Conservation (phyloP, 1,140 invertebrate species). For the Colletes latitarsis region DNA sequence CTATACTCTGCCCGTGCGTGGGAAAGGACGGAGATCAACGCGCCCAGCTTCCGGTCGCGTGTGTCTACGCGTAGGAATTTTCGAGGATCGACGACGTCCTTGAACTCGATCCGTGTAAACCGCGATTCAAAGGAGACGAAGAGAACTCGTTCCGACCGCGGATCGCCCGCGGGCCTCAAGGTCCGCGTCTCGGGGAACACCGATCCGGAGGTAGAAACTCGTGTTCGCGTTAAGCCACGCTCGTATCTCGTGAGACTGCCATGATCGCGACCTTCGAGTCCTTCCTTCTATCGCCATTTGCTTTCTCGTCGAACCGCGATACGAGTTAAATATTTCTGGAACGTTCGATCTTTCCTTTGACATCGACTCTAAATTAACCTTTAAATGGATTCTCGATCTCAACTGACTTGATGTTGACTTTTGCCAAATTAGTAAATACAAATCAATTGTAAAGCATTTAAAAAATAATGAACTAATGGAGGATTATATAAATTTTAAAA, state of each 20-base stretch:
- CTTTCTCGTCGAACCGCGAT: constrained; percentile 21
- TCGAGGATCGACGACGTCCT: neutral
- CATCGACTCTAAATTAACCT: too few relatives aligned
- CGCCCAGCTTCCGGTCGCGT: neutral
- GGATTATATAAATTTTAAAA: too few relatives aligned
- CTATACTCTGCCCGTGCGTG: too few relatives aligned
- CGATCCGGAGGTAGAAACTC: constrained; percentile 29
- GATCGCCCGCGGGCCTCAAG: constrained; percentile 24
- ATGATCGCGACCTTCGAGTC: constrained; percentile 47
- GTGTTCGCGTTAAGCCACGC: neutral
- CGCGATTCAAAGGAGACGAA: neutral
- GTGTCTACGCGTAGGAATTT: neutral
- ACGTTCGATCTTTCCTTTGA: too few relatives aligned
- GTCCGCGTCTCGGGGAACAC: constrained; percentile 29
- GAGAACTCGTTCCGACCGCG: neutral
- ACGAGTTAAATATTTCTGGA: neutral
- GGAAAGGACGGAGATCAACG: too few relatives aligned
- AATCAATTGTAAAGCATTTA: too few relatives aligned
- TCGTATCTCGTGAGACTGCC: constrained; percentile 8
- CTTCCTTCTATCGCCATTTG: constrained; percentile 23
- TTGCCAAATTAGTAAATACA: too few relatives aligned
- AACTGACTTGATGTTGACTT: too few relatives aligned
- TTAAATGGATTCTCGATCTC: too few relatives aligned
- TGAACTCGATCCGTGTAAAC: constrained; percentile 5
- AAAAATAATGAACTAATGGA: too few relatives aligned